A percentile compares a stretch with the other conserved stretches of the same genome.
Evolutionary conservation across 2,113 vertebrate genomes (phyloP).

Genomic region (Speoplatyrhinus poulsoni): DNA sequence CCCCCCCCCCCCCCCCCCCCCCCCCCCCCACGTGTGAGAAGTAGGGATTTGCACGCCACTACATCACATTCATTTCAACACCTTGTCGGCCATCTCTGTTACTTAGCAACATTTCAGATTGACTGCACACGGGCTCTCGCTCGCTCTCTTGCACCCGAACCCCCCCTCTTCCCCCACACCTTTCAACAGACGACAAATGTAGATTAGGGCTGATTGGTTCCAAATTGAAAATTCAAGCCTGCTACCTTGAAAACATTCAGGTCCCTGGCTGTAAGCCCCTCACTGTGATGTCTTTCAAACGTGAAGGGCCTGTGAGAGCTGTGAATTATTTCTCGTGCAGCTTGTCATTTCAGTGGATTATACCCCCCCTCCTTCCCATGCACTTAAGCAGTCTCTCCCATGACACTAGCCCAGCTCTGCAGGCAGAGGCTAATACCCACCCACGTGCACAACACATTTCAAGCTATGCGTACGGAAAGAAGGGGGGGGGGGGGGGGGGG

Average conservation of each 20-base stretch:
- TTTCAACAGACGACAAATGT: constrained; percentile 62
- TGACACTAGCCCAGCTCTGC: constrained; percentile 38
- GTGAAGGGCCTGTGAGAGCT: constrained; percentile 66
- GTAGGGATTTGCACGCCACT: constrained; percentile 64
- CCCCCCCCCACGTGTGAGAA: no score
- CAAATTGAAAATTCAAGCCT: constrained; percentile 72
- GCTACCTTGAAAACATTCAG: constrained; percentile 72
- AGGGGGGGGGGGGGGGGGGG: no score
- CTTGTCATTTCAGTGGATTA: constrained; percentile 72
- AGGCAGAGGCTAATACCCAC: constrained; percentile 31
- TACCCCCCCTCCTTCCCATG: constrained; percentile 49
- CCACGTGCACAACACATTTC: constrained; percentile 26
- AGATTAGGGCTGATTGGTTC: constrained; percentile 72
- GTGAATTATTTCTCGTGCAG: constrained; percentile 70
- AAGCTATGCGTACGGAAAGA: constrained; percentile 3
- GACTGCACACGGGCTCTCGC: constrained; percentile 68
- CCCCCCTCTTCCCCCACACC: constrained; percentile 50
- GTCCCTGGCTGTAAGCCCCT: constrained; percentile 65
- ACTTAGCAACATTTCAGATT: constrained; percentile 78
- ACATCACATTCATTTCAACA: constrained; percentile 71
- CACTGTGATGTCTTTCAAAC: constrained; percentile 64
- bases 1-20: no score
- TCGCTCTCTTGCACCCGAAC: constrained; percentile 27
- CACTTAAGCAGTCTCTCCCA: constrained; percentile 60
- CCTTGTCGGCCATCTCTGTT: constrained; percentile 70